Conservation (phyloP, 2,113 vertebrate species). For the Sorex araneus region DNA sequence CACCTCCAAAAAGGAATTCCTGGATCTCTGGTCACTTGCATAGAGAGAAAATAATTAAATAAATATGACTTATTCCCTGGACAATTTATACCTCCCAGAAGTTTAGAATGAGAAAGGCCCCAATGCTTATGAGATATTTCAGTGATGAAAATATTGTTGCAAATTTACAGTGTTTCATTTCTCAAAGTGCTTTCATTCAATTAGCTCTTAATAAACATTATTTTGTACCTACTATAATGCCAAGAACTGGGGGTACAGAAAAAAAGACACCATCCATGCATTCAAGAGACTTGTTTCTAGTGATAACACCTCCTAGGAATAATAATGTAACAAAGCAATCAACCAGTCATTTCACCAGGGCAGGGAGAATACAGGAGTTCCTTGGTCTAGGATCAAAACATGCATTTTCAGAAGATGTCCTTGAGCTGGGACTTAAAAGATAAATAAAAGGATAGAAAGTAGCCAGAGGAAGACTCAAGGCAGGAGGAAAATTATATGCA, state of each 20-base stretch:
- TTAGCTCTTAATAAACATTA: slow-evolving; percentile 61
- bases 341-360: neutral
- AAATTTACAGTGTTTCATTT: neutral
- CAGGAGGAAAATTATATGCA: slow-evolving; percentile 24
- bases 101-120: slow-evolving; percentile 28
- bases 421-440: slow-evolving; percentile 15
- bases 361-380: neutral
- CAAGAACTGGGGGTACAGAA: slow-evolving; percentile 19
- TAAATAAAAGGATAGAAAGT: neutral
- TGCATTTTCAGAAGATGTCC: neutral
- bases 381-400: neutral
- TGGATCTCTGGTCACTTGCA: neutral
- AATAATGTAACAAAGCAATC: neutral
- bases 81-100: slow-evolving; percentile 21
- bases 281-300: slow-evolving; percentile 40
- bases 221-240: neutral
- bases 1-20: neutral
- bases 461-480: neutral
- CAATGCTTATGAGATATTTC: slow-evolving; percentile 47
- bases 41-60: slow-evolving; percentile 36
- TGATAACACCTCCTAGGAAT: slow-evolving; percentile 7
- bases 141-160: slow-evolving; percentile 16
- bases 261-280: neutral
- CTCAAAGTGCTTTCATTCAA: slow-evolving; percentile 41
- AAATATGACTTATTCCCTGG: slow-evolving; percentile 42